A percentile compares a stretch with the other conserved stretches of the same genome.
phyloP scores from a whole-genome alignment of 92 coral and sea anemone genomes.

The Epizoanthus illoricatus region DNA sequence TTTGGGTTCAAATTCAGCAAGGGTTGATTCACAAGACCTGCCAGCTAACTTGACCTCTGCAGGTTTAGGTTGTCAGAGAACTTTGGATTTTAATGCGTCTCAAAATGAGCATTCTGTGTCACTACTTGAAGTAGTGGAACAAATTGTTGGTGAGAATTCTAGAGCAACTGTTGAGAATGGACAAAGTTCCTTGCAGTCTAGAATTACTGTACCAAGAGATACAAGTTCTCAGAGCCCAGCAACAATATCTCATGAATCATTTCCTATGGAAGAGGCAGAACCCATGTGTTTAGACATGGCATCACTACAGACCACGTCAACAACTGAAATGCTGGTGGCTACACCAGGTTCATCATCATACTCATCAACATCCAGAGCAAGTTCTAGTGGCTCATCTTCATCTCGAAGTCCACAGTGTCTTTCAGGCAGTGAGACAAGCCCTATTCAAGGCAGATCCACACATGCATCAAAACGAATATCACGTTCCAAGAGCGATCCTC shows the following conservation, averaged over 20 bases:
- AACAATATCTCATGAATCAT: slow-evolving; percentile 56
- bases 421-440: slow-evolving; percentile 11
- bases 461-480: slow-evolving; percentile 61
- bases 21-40: not conserved
- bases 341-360: not conserved
- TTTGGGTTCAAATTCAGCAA: not conserved
- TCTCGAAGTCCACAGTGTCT: slow-evolving; percentile 10
- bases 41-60: not conserved
- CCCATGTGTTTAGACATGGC: slow-evolving; percentile 71
- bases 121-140: slow-evolving; percentile 64
- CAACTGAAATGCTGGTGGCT: slow-evolving; percentile 61
- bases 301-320: slow-evolving; percentile 54
- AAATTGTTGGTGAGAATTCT: slow-evolving; percentile 37
- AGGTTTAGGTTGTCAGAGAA: no score
- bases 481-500: slow-evolving; percentile 82
- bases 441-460: slow-evolving; percentile 54
- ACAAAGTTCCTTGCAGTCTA: slow-evolving; percentile 6
- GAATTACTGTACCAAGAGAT: slow-evolving; percentile 6
- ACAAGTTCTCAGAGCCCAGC: not conserved
- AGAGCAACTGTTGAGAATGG: slow-evolving; percentile 15
- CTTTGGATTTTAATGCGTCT: not conserved
- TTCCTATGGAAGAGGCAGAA: slow-evolving; percentile 75
- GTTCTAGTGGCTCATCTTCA: slow-evolving; percentile 13
- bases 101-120: slow-evolving; percentile 30
- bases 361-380: slow-evolving; percentile 5